A percentile compares a stretch with the other conserved stretches of the same genome.
phyloP scores from a whole-genome alignment of 30 jellyfish, hydroid and myxozoan genomes.

The Hydra vulgaris region DNA sequence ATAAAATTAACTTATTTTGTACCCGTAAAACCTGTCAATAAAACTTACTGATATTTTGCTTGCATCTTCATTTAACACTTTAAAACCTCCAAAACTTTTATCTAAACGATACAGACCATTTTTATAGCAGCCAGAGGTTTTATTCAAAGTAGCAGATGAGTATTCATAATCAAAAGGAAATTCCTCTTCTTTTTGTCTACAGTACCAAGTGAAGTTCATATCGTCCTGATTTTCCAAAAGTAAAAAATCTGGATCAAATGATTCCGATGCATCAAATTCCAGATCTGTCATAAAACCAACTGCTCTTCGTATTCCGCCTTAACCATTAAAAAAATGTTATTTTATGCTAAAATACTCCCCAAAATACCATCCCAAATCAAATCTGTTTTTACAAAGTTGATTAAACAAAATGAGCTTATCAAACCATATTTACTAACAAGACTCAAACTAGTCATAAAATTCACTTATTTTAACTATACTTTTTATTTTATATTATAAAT shows the following conservation, averaged over 20 bases:
- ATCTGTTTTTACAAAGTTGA: no score
- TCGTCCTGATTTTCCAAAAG: constrained; percentile 34
- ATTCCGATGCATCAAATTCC: constrained; percentile 53
- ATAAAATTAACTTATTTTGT: no score
- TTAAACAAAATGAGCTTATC: no score
- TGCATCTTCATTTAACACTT: constrained; percentile 5
- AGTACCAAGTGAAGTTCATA: constrained; percentile 56
- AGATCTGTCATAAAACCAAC: constrained; percentile 53
- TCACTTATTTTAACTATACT: no score
- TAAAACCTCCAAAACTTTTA: constrained; percentile 16
- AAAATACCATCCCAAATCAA: neutral
- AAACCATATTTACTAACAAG: no score
- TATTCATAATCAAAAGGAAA: constrained; percentile 34
- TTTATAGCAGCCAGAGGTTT: constrained; percentile 57
- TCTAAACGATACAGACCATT: constrained; percentile 43
- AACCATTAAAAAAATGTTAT: neutral
- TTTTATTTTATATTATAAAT: no score
- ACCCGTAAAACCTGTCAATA: neutral
- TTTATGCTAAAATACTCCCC: neutral
- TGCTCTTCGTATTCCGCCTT: constrained; percentile 89
- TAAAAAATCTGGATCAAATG: constrained; percentile 71
- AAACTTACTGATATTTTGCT: constrained; percentile 26
- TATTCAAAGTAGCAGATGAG: constrained; percentile 3
- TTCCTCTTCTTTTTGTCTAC: constrained; percentile 47
- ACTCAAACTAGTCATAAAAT: no score